A percentile compares a stretch with the other conserved stretches of the same genome.
Conservation (phyloP, 2,797 vertebrate species). For the Dendrocincla fuliginosa region DNA sequence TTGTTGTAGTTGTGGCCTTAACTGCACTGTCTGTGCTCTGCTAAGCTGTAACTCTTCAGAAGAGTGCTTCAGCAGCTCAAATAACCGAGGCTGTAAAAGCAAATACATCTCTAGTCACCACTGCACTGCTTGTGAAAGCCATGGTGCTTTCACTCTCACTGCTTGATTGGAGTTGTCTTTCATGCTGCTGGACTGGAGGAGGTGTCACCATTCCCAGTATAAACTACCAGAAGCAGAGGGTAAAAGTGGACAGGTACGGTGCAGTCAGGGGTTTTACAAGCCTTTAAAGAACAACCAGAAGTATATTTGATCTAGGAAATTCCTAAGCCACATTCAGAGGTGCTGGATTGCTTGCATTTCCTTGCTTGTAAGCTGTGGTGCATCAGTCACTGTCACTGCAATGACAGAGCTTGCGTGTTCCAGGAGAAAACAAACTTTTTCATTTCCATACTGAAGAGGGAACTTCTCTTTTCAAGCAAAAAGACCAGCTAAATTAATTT, state of each 20-base stretch:
- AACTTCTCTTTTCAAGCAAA: neutral
- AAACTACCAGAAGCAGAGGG: neutral
- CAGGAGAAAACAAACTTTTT: neutral
- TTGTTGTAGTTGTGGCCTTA: neutral
- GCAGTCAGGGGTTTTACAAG: neutral
- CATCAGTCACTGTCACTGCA: neutral
- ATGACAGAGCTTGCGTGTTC: neutral
- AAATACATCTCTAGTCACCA: neutral
- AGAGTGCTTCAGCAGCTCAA: neutral
- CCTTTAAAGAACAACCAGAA: neutral
- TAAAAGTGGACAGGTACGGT: neutral
- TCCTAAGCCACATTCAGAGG: accelerated
- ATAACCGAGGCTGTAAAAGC: neutral
- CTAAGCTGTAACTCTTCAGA: neutral
- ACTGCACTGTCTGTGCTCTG: neutral
- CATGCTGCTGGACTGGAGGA: neutral
- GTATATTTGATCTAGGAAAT: neutral
- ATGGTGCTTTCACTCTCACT: neutral
- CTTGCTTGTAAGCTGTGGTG: neutral
- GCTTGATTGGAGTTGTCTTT: neutral
- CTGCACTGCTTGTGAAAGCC: neutral
- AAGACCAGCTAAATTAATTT: neutral
- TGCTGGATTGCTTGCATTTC: neutral
- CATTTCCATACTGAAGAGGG: neutral
- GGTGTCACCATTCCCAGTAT: neutral